Evolutionary conservation across 2,797 vertebrate genomes (phyloP).

Genomic region (Borostomias antarcticus): DNA sequence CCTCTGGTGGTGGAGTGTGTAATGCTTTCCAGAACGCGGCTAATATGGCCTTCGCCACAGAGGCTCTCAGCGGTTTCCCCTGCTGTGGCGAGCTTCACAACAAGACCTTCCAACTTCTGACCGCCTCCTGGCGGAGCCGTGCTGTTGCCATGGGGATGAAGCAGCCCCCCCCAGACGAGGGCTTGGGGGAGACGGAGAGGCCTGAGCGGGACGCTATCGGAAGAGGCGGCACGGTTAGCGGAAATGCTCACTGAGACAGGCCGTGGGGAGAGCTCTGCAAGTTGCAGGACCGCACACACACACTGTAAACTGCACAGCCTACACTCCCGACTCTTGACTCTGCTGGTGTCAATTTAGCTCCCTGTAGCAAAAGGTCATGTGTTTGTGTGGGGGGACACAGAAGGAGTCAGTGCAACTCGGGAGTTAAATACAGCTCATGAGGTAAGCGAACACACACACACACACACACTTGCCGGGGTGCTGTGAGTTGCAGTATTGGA

Average conservation of each 20-base stretch:
- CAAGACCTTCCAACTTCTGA: slow-evolving; percentile 54
- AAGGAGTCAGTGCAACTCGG: slow-evolving; percentile 39
- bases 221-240: neutral
- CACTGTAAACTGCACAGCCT: too few relatives aligned
- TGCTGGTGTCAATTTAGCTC: slow-evolving; percentile 57
- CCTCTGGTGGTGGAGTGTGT: slow-evolving; percentile 46
- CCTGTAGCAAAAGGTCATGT: slow-evolving; percentile 68
- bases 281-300: slow-evolving; percentile 21
- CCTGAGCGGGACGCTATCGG: neutral
- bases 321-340: too few relatives aligned
- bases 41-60: slow-evolving; percentile 54
- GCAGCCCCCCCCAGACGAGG: slow-evolving; percentile 42
- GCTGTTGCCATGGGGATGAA: slow-evolving; percentile 53
- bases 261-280: slow-evolving; percentile 6
- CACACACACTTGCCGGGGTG: slow-evolving; percentile 50
- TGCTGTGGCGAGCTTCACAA: slow-evolving; percentile 63
- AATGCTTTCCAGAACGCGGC: slow-evolving; percentile 74
- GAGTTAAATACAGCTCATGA: slow-evolving; percentile 79
- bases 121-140: slow-evolving; percentile 47
- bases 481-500: slow-evolving; percentile 39
- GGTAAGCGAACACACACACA: slow-evolving; percentile 71
- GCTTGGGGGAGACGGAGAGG: slow-evolving; percentile 22
- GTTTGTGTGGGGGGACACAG: slow-evolving; percentile 57
- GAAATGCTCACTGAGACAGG: neutral
- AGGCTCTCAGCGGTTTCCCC: slow-evolving; percentile 71